Conservation (phyloP, 2,113 vertebrate genomes). For the Anthoscopus minutus region DNA sequence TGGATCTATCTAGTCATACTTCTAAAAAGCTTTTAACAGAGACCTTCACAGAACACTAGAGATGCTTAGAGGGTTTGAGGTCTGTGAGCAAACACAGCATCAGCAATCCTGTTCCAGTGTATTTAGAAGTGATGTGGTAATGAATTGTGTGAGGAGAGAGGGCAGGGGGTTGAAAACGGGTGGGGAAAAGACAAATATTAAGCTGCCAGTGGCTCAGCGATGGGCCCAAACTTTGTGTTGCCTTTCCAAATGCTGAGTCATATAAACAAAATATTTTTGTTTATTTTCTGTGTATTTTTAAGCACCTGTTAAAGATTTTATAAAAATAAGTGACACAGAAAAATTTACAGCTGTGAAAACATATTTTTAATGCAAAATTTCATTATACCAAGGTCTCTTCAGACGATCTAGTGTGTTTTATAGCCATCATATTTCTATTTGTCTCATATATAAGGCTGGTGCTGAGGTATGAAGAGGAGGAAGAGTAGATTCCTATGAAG, state of each 20-base stretch:
- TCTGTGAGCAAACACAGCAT: background rate
- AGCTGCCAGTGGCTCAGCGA: background rate
- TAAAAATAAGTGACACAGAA: background rate
- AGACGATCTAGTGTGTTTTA: background rate
- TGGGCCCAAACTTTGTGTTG: background rate
- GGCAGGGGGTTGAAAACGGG: background rate
- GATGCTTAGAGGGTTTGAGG: background rate
- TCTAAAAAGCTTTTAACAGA: slow-evolving; percentile 3
- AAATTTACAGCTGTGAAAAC: background rate
- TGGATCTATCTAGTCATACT: background rate
- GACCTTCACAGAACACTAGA: background rate
- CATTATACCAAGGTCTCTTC: background rate
- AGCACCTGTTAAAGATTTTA: background rate
- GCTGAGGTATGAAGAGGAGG: background rate
- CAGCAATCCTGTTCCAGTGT: background rate
- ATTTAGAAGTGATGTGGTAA: background rate
- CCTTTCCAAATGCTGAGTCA: background rate
- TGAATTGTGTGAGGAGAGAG: background rate
- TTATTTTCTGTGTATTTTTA: background rate
- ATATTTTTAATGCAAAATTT: background rate
- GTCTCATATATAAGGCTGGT: background rate
- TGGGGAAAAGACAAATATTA: background rate
- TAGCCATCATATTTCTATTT: background rate
- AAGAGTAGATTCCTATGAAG: background rate
- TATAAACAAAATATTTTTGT: background rate